These are phyloP conservation scores for Apis florea DNA, from an alignment of 1,140 invertebrate genomes.

Conservation along the genomic window DNA sequence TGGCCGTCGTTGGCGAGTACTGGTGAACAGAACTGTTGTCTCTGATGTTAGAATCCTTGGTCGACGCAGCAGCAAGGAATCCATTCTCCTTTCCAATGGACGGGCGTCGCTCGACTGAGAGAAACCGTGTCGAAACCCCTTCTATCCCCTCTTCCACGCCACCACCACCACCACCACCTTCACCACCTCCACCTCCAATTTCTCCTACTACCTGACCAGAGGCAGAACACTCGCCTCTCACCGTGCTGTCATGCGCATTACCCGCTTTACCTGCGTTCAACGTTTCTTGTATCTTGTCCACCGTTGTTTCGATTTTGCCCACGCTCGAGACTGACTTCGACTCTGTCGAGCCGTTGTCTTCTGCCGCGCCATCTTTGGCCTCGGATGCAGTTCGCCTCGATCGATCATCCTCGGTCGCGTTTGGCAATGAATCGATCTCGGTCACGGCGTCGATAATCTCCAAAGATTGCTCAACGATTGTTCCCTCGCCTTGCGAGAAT, in stretches of 20 bases:
- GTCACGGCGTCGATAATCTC: background rate
- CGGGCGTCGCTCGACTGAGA: conserved; percentile 78
- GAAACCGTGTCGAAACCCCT: conserved; percentile 76
- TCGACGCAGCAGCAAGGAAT: conserved; percentile 61
- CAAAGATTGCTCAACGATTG: conserved; percentile 4
- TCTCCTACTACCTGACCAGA: conserved; percentile 79
- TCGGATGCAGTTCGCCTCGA: background rate
- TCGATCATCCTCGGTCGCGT: conserved; percentile 23
- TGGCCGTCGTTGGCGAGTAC: conserved; percentile 13
- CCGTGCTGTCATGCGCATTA: conserved; percentile 70
- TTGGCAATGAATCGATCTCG: conserved; percentile 9
- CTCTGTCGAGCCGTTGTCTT: conserved; percentile 57
- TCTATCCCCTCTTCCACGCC: conserved; percentile 78
- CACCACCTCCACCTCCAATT: conserved; percentile 77
- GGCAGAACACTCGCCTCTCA: conserved; percentile 76
- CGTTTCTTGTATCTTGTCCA: conserved; percentile 69
- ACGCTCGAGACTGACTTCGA: conserved; percentile 57
- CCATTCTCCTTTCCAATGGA: conserved; percentile 75
- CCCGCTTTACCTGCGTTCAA: conserved; percentile 53
- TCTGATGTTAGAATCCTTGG: conserved; percentile 50
- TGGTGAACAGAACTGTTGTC: conserved; percentile 52
- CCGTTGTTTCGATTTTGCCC: conserved; percentile 61
- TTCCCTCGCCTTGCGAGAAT: background rate
- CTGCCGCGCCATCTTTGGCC: conserved; percentile 30
- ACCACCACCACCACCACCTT: conserved; percentile 78